Conservation (phyloP, 2,797 vertebrate species). For the Microhierax caerulescens region DNA sequence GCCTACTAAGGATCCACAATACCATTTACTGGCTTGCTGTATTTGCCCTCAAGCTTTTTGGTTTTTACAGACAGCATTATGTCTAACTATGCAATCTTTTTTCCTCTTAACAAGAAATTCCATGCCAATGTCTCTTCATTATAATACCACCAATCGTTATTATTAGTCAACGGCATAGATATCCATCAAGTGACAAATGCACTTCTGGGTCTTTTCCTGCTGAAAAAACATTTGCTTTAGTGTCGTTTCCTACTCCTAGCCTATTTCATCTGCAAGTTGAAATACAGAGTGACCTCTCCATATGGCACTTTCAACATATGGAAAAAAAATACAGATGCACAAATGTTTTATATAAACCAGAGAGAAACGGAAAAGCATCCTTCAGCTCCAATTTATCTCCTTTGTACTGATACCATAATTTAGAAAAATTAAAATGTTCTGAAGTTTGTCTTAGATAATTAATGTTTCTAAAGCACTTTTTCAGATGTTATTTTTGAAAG, state of each 20-base stretch:
- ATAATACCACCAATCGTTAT: not conserved
- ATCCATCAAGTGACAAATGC: not conserved
- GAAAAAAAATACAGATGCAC: constrained; percentile 22
- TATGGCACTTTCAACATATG: not conserved
- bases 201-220: not conserved
- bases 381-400: not conserved
- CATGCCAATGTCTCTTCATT: not conserved
- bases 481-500: not conserved
- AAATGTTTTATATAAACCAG: not conserved
- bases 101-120: not conserved
- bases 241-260: not conserved
- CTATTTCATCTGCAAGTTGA: not conserved
- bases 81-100: not conserved
- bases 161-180: not conserved
- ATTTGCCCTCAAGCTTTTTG: not conserved
- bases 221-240: not conserved
- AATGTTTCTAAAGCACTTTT: not conserved
- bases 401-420: not conserved
- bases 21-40: not conserved
- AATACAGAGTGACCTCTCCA: constrained; percentile 20
- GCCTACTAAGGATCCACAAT: not conserved
- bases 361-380: not conserved
- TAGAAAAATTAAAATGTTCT: not conserved
- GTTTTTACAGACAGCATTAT: not conserved
- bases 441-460: not conserved